Percentiles rank a stretch among this genome's conserved stretches.
Conservation (phyloP, 2,888 invertebrate species). For the Spodoptera littoralis region DNA sequence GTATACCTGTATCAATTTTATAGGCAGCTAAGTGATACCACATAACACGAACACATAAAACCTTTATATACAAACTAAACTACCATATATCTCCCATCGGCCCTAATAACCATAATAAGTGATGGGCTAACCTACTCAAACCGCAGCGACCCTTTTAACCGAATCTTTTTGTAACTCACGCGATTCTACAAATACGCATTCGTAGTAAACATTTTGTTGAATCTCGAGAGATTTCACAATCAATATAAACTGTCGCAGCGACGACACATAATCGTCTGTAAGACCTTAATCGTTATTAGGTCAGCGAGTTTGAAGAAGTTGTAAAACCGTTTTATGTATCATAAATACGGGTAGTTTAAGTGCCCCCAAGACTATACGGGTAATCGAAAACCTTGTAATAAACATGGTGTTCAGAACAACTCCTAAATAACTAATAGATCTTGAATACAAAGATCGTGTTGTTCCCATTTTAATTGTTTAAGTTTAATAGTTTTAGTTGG, state of each 20-base stretch:
- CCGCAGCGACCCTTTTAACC: conserved; percentile 13
- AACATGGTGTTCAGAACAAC: conserved; percentile 17
- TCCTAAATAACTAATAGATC: conserved; percentile 32
- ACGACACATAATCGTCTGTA: conserved; percentile 28
- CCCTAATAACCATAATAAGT: conserved; percentile 19
- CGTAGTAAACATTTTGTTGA: conserved; percentile 19
- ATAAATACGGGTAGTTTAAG: conserved; percentile 69
- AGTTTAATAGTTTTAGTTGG: conserved; percentile 17
- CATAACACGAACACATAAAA: too few relatives aligned
- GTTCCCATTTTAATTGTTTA: conserved; percentile 3
- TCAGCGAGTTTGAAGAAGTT: conserved; percentile 61
- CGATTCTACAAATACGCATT: conserved; percentile 1
- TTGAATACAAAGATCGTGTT: conserved; percentile 15
- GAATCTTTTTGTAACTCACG: conserved; percentile 25
- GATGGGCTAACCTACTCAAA: conserved; percentile 7
- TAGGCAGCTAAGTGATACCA: too few relatives aligned
- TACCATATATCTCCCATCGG: neutral
- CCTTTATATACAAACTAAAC: too few relatives aligned
- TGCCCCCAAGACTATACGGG: conserved; percentile 45
- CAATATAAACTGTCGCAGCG: conserved; percentile 34
- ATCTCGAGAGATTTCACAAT: conserved; percentile 27
- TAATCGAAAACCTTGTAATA: conserved; percentile 53
- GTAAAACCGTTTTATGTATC: conserved; percentile 71
- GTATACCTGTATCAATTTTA: too few relatives aligned
- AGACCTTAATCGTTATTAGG: conserved; percentile 55